Evolutionary conservation across 2,797 vertebrate genomes (phyloP), one percentile per base, ranked within the genome.

Genomic region (Amphiprion clarkii): DNA sequence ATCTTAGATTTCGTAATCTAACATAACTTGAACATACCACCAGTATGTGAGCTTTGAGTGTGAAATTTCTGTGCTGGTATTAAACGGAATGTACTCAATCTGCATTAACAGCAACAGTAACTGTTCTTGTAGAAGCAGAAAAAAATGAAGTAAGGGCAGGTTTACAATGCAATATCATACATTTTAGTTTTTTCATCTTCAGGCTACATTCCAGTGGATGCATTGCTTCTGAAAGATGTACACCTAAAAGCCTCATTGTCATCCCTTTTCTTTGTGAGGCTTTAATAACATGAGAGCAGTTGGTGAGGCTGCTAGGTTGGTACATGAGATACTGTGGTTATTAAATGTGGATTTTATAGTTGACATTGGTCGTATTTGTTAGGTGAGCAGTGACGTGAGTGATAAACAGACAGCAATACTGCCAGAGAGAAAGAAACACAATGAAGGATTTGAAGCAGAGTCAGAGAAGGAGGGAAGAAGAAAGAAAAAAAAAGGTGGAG

Each of bases 281-380:
- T 66, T 80, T 85, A 55, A 78, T 69, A 55, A 44, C 62, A 52
- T 29, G 17, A 46, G 65, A 68, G 62, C 59, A 49, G 71, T 74
- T 78, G 8, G 16, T 17, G 17, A 17, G 44, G 5, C 16, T 4
- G 14, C 44, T 16, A 46, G 14, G 44, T 2, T 48, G 44, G 64
- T 55, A 53, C 2, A 12, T 80, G 73, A 82, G 60, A 76, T 75
- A 80, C 42, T 1, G 62, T 14, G 33, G 65, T 84, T 85, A 87
- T 85, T 83, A 90, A 73, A 31, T 79, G 81, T 74, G 53, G 63
- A 60, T 58, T 75, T 81, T 72, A 31, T 58, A 17, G 55, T 76
- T 57, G 76, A 68, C 70, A 55, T 21, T 77, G 64, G 65, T 33
- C 3, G 17, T 33, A 19, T 25, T 40, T 81, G 62, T 42, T 8